Base-by-base conservation (phyloP, 2,113 vertebrate genomes). In the Chunga burmeisteri region DNA sequence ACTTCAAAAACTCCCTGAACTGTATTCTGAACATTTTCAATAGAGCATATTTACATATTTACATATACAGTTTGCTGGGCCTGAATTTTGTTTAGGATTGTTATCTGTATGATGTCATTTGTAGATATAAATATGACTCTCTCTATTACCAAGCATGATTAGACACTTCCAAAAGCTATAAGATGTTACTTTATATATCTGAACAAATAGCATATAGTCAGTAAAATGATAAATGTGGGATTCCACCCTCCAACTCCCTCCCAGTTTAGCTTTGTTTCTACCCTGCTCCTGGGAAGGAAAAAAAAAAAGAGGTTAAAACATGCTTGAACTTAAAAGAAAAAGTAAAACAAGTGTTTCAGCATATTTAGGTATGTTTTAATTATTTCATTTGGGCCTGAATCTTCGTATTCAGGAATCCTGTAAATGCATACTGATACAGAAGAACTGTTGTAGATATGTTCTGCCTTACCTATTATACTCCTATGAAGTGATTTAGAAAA, bases 401-500 rank as follows among this genome's bases (percentile, higher is more conserved):
- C 4, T 74, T 85, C 19, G 13, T 59, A 40, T 36, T 86, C 6
- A 42, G 32, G 44, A 86, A 50, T 58, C 16, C 27, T 74, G 4
- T 66, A 58, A 56, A 65, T 86, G 29, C 82, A 34, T 72, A 75
- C 44, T 63, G 63, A 50, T 61, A 32, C 10, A 44, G 47, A 95
- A 59, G 30, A 93, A 75, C 81, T 83, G 63, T 88, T 58, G 25
- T n/a, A 56, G 21, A n/a, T 78, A 94, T 4, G 32, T 87, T 38
- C 73, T 90, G 55, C 66, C 63, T 82, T 95, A 26, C 6, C n/a
- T 81, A 1, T 87, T 61, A 52, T 23, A 89, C 59, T 92, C 67
- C 58, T 95, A 18, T 72, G n/a, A 80, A 65, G 70, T 81, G 66
- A 90, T 95, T 70, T 95, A 44, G 86, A 61, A 88, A 94, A 91